Evolutionary conservation across 1,140 invertebrate species (phyloP).

Genomic region (Branchinecta lindahli): DNA sequence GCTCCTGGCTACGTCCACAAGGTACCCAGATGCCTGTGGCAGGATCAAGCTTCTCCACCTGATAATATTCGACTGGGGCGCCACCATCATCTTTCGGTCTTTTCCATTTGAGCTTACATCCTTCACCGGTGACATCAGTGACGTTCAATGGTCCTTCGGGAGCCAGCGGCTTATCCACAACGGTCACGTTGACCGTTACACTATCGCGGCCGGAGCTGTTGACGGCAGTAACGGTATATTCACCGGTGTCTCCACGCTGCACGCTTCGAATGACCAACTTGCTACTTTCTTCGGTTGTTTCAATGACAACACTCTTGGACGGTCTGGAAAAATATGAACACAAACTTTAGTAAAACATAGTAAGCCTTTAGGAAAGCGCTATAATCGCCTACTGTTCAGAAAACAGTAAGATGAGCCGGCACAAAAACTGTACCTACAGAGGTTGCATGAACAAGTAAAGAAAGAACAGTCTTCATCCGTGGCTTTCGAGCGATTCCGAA

Average conservation of each 20-base stretch:
- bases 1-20: constrained; percentile 62
- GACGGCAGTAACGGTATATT: constrained; percentile 69
- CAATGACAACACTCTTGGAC: constrained; percentile 52
- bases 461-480: too few species aligned
- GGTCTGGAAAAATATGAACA: constrained; percentile 26
- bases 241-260: constrained; percentile 60
- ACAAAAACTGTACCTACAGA: constrained; percentile 2
- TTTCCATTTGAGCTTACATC: constrained; percentile 88
- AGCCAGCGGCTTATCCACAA: constrained; percentile 72
- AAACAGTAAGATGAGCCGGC: constrained; percentile 17
- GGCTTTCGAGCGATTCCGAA: too few species aligned
- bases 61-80: constrained; percentile 75
- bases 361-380: too few species aligned
- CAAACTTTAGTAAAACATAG: background rate
- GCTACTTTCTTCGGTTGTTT: constrained; percentile 71
- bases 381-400: background rate
- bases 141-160: constrained; percentile 82
- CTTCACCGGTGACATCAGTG: constrained; percentile 77
- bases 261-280: constrained; percentile 69
- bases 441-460: background rate
- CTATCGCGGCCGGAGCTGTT: constrained; percentile 74
- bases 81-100: constrained; percentile 75
- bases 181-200: constrained; percentile 73
- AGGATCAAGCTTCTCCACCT: constrained; percentile 84
- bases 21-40: constrained; percentile 89